Base-by-base conservation (phyloP, 1,140 invertebrate species). In the Platorchestia sp. region DNA sequence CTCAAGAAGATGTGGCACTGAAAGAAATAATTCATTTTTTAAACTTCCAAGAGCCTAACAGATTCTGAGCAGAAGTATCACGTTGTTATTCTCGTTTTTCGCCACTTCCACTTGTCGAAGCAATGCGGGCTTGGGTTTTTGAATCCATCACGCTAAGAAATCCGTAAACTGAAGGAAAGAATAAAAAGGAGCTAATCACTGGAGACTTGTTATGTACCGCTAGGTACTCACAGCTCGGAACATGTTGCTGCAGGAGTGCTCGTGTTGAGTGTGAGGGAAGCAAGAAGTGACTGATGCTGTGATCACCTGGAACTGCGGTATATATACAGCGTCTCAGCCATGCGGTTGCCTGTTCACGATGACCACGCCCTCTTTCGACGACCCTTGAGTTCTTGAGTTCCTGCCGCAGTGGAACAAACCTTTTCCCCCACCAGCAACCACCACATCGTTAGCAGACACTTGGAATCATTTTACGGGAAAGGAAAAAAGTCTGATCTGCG, bases 191-290 rank as follows among this genome's bases (percentile, higher is more conserved):
- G 59, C 27, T 3, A 3, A 36, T 75, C 59, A 19, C 27, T 75
- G 59, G 47, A 19, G 47, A 51, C 47, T 36, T 89, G 41, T 16
- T 75, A 75, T 89, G 43, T 42, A 44, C 87, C n/a, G 43, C 87
- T 41, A 44, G 43, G 87, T 41, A 89, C 87, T 89, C 87, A 89
- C 87, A 89, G 87, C n/a, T 41, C 87, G 87, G 43, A 89, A 10
- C 87, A 89, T 89, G 87, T 89, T 89, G 87, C 41, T 89, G 87
- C 87, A 42, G 87, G 87, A 89, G 41, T 42, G 87, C 87, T 41
- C 41, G 87, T 89, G 87, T 44, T 41, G 87, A 89, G 87, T 89
- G 87, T 44, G n/a, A 41, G 87, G 27, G 41, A 89, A 42, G 87
- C 87, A 27, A 42, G 41, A 89, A 42, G 87, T 27, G 87, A 89